These are phyloP conservation scores for Syrista parreyssii DNA, from an alignment of 2,888 invertebrate species.

Conservation along the genomic window DNA sequence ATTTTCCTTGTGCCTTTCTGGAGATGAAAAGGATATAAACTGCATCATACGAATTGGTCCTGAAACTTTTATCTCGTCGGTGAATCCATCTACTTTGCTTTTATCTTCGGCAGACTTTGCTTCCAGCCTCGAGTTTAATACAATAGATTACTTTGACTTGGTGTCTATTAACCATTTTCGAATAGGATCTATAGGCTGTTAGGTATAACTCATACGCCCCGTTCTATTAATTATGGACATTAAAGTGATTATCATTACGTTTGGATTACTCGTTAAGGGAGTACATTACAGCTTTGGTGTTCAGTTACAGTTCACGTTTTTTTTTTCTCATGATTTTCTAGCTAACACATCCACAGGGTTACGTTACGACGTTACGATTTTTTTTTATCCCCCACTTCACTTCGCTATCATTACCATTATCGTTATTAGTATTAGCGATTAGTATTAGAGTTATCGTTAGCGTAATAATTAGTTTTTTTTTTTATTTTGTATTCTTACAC, in stretches of 20 bases:
- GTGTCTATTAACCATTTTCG: background rate
- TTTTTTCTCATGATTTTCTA: conserved; percentile 24
- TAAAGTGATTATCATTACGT: conserved; percentile 5
- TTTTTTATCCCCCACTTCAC: conserved; percentile 4
- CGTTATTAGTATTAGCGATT: conserved; percentile 9
- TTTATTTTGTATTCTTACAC: background rate
- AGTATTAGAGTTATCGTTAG: conserved; percentile 7
- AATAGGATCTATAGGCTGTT: background rate
- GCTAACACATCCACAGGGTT: conserved; percentile 22
- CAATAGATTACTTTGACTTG: background rate
- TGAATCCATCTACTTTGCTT: background rate
- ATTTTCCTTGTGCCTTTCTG: conserved; percentile 22
- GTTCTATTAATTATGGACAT: conserved; percentile 5
- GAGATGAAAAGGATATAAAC: background rate
- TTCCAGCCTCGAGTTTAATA: background rate
- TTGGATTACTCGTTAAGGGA: conserved; percentile 12
- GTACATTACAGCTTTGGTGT: conserved; percentile 60
- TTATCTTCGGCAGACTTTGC: background rate
- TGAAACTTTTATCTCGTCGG: background rate
- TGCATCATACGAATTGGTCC: background rate
- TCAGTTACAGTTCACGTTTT: conserved; percentile 60
- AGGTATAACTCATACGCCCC: conserved; percentile 6
- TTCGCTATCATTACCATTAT: conserved; percentile 7
- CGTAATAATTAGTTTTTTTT: background rate
- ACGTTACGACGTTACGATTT: conserved; percentile 5